Evolutionary conservation across 2,888 invertebrate genomes (phyloP).

Genomic region (Campopleginae sp.): DNA sequence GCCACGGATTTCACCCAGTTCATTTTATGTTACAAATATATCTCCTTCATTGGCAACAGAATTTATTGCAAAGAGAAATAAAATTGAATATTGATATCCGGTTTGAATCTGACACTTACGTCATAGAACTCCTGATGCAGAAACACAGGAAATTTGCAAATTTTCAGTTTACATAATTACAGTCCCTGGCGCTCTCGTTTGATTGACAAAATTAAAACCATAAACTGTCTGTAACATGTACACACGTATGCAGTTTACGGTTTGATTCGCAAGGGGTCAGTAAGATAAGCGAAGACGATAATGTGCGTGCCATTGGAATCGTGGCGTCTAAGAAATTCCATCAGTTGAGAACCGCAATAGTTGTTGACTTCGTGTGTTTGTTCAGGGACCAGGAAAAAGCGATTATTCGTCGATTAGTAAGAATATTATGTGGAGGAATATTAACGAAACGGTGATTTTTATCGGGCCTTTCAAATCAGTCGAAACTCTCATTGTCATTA

Average conservation of each 20-base stretch:
- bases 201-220: neutral
- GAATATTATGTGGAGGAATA: too few species aligned
- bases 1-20: neutral
- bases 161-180: neutral
- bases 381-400: too few species aligned
- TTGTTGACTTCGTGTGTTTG: too few species aligned
- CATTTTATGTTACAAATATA: neutral
- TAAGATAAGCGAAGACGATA: slow-evolving; percentile 55
- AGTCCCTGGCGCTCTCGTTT: neutral
- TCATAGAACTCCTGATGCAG: neutral
- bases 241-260: slow-evolving; percentile 6
- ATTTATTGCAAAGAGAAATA: too few species aligned
- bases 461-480: too few species aligned
- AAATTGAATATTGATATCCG: slow-evolving; percentile 1
- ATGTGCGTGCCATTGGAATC: neutral
- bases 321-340: neutral
- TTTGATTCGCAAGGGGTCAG: slow-evolving; percentile 56
- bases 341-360: neutral
- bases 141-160: neutral
- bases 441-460: too few species aligned
- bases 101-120: neutral
- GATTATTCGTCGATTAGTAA: too few species aligned
- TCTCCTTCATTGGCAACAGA: neutral
- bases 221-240: neutral
- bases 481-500: too few species aligned